Evolutionary conservation across 2,113 vertebrate genomes (phyloP), one percentile per base, ranked within the genome.

Genomic region (Hippotragus niger): DNA sequence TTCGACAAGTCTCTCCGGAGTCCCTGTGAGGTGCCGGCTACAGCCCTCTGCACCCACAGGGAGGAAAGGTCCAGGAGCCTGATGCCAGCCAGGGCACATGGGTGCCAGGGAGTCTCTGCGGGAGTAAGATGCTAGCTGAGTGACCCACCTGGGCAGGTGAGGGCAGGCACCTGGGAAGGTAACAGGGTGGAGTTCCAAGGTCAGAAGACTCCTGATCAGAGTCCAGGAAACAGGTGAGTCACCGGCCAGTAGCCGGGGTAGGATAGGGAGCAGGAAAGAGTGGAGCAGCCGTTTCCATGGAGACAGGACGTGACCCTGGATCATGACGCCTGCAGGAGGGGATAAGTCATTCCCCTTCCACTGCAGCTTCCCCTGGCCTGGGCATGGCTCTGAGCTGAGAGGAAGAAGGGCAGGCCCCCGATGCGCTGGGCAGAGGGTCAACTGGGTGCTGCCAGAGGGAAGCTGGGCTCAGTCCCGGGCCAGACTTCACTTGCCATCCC

Each of bases 51-150:
- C 45, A 33, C 1, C 6, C 33, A 21, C 23, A 15, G 55, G 1
- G 6, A 43, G 82, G 64, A 9, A 25, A 21, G 71, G 71, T 16
- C 16, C 7, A 14, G 12, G 43, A 57, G 31, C 7, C 53, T 17
- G 27, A 21, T 0, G 6, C 36, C 40, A 1, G 33, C 12, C 23
- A 15, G n/a, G 16, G 33, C 67, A 3, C 0, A 0, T 6, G 23
- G 40, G 2, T 1, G 3, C 31, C 31, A 33, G 12, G 5, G 15
- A 4, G 25, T 40, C 10, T 87, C 47, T 2, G 52, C 12, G 0
- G 23, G 29, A 45, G 58, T 14, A 31, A 14, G 71, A 57, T 15
- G 2, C n/a, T 43, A 8, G 27, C 14, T 3, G 2, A 17, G 23
- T 0, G 25, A 47, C 12, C 10, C 76, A 33, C 50, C 76, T 10